Evolutionary conservation across 2,888 invertebrate genomes (phyloP).

Genomic region (Embidobia sp.): DNA sequence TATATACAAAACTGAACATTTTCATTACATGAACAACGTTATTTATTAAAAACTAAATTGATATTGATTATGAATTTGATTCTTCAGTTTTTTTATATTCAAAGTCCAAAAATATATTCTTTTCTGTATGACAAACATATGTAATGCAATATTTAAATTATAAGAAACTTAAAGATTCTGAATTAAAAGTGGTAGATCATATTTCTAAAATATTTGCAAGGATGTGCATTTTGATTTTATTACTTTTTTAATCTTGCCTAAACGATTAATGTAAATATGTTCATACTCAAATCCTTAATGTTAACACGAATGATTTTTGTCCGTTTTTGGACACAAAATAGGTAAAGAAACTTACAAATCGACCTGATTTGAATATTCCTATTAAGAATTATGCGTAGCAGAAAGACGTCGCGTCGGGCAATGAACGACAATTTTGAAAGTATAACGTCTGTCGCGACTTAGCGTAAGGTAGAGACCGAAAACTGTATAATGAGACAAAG

Average conservation of each 20-base stretch:
- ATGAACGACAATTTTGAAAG: constrained; percentile 49
- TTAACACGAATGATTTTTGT: constrained; percentile 2
- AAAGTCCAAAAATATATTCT: too few species aligned
- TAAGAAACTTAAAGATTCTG: too few species aligned
- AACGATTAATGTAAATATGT: constrained; percentile 53
- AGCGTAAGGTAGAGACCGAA: constrained; percentile 16
- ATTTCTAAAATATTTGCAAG: too few species aligned
- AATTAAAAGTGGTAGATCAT: too few species aligned
- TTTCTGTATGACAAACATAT: too few species aligned
- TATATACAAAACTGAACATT: too few species aligned
- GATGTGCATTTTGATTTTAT: too few species aligned
- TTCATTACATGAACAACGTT: too few species aligned
- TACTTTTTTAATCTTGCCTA: constrained; percentile 42
- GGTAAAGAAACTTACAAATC: constrained; percentile 25
- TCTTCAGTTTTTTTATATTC: too few species aligned
- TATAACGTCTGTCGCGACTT: constrained; percentile 46
- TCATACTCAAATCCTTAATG: constrained; percentile 24
- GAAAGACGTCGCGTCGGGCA: constrained; percentile 26
- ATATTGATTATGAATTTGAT: too few species aligned
- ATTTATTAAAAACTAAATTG: too few species aligned
- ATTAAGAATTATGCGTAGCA: constrained; percentile 24
- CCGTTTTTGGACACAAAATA: constrained; percentile 26
- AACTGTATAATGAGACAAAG: constrained; percentile 26
- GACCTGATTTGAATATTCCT: constrained; percentile 49
- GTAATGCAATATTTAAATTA: too few species aligned